Evolutionary conservation across 2,797 vertebrate genomes (phyloP), one percentile per base, ranked within the genome.

Genomic region (Alosa sapidissima): DNA sequence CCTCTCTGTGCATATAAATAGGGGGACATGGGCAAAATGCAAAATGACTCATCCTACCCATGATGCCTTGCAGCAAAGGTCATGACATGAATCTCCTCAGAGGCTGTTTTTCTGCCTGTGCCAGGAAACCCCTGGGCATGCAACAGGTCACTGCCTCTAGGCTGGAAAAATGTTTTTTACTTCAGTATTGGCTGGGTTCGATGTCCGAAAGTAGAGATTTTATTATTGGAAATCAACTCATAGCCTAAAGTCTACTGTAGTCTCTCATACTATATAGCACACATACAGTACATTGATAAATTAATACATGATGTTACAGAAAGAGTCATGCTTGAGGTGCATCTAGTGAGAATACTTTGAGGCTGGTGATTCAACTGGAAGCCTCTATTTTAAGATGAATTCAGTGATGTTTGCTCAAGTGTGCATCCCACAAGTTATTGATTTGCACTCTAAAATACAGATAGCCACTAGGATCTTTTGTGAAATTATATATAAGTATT

Each of bases 381-480:
- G 36, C 60, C 13, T 85, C 9, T 36, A 51, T 58, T 16, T 82
- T 21, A 24, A 83, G 55, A 28, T 78, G 33, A 75, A 75, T 41
- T 75, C 33, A 41, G 33, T 47, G 36, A 36, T 84, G 72, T 52
- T 36, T 21, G 19, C 5, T 14, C 41, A 58, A 81, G 54, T 78
- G 83, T 58, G 81, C 84, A 88, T 72, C 85, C 84, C 84, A 87
- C 89, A 82, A 81, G 58, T 11, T 87, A 87, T 87, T 87, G 89
- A 88, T 88, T 83, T 19, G n/a, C n/a, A n/a, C 41, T 47, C 21
- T 47, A 19, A 47, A 78, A 78, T 21, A 45, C 58, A 62, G 58
- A 24, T n/a, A 72, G 28, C 28, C 11, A 36, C 28, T 13, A 36
- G 13, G 11, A 3, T 72, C 33, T 72, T 36, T 8, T 72, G 33